A percentile compares a stretch with the other conserved stretches of the same genome.
Evolutionary conservation across 2,888 invertebrate species (phyloP).

Genomic region (Aphodius granarius): DNA sequence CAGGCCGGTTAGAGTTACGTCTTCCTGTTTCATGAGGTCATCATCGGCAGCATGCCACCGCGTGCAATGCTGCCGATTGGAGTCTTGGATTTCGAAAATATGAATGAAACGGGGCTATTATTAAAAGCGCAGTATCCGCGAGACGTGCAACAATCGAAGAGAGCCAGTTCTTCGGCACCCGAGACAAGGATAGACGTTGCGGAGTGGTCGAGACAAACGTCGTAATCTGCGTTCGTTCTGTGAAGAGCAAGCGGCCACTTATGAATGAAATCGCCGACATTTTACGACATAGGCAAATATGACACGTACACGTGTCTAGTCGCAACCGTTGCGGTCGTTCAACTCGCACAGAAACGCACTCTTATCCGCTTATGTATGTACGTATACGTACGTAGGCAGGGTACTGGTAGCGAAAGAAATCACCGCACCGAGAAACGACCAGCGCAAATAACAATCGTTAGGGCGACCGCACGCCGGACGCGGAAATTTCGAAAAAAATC

Average conservation of each 20-base stretch:
- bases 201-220: neutral
- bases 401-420: neutral
- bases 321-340: slow-evolving; percentile 9
- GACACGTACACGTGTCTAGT: slow-evolving; percentile 5
- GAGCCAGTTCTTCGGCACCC: neutral
- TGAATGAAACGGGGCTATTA: neutral
- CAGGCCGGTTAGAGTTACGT: neutral
- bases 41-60: neutral
- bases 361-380: no score
- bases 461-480: neutral
- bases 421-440: neutral
- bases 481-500: neutral
- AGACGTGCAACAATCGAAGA: neutral
- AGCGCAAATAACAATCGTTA: neutral
- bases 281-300: neutral
- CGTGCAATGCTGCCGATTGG: neutral
- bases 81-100: neutral
- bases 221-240: neutral
- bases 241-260: neutral
- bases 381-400: no score
- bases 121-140: neutral
- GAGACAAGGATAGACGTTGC: neutral
- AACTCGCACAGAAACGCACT: neutral
- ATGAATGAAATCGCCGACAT: neutral
- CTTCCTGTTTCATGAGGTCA: neutral